Percentiles rank a stretch among this genome's conserved stretches.
phyloP scores from a whole-genome alignment of 2,113 vertebrate genomes.

The Pyrgilauda ruficollis region DNA sequence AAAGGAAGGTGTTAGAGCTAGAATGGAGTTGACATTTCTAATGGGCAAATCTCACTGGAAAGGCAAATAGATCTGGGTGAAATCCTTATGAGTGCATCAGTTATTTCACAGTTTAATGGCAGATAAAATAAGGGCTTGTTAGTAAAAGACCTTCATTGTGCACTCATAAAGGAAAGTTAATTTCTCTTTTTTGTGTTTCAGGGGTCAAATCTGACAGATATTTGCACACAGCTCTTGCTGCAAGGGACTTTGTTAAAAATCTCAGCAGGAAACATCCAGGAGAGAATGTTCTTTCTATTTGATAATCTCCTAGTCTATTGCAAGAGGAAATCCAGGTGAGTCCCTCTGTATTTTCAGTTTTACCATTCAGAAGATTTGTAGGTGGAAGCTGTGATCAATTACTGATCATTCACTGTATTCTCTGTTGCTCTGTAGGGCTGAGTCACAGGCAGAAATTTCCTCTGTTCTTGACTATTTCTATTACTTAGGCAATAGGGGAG shows the following conservation, averaged over 20 bases:
- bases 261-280: constrained; percentile 97
- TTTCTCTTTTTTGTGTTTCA: constrained; percentile 41
- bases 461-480: not conserved
- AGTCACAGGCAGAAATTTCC: not conserved
- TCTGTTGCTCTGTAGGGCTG: not conserved
- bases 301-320: constrained; percentile 98
- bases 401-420: not conserved
- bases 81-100: not conserved
- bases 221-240: constrained; percentile 93
- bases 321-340: constrained; percentile 96
- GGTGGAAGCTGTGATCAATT: not conserved
- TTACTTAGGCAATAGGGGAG: not conserved
- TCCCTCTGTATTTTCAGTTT: not conserved
- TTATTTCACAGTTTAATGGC: not conserved
- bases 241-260: constrained; percentile 96
- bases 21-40: not conserved
- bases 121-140: not conserved
- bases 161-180: not conserved
- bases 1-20: not conserved
- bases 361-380: not conserved
- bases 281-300: constrained; percentile 96
- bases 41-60: not conserved
- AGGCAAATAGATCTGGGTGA: not conserved
- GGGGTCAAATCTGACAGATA: constrained; percentile 97
- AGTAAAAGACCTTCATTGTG: not conserved